phyloP scores from a whole-genome alignment of 1,140 invertebrate genomes.

The Bombus difficillimus region DNA sequence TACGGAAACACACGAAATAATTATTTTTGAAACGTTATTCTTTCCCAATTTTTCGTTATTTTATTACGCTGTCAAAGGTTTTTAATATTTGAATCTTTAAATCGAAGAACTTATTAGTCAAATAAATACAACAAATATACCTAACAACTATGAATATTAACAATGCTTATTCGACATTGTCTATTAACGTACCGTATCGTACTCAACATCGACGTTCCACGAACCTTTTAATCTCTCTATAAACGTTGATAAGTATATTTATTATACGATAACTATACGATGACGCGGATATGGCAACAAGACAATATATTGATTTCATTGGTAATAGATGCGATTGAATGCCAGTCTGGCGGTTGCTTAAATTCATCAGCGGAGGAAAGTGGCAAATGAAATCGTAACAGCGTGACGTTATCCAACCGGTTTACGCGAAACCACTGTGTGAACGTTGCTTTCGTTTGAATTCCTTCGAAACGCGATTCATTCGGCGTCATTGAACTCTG shows the following conservation, averaged over 20 bases:
- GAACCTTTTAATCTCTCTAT: background rate
- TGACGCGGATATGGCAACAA: background rate
- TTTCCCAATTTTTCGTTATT: background rate
- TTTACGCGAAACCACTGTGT: background rate
- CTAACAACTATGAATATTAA: background rate
- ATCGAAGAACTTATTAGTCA: no score
- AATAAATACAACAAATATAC: no score
- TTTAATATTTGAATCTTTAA: background rate
- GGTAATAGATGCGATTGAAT: constrained; percentile 14
- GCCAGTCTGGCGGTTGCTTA: constrained; percentile 25
- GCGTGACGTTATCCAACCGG: background rate
- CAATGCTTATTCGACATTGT: background rate
- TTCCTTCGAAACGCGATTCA: background rate
- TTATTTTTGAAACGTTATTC: background rate
- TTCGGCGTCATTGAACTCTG: constrained; percentile 3
- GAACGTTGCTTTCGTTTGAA: background rate
- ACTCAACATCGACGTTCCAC: background rate
- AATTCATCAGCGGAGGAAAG: background rate
- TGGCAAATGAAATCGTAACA: background rate
- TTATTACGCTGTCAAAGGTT: background rate
- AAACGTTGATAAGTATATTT: background rate
- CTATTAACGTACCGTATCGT: background rate
- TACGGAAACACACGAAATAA: no score
- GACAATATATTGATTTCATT: constrained; percentile 30
- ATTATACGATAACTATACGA: constrained; percentile 28